These are phyloP conservation scores for Heteromormyrus szaboi DNA, from an alignment of 2,797 vertebrate genomes.

Conservation along the genomic window DNA sequence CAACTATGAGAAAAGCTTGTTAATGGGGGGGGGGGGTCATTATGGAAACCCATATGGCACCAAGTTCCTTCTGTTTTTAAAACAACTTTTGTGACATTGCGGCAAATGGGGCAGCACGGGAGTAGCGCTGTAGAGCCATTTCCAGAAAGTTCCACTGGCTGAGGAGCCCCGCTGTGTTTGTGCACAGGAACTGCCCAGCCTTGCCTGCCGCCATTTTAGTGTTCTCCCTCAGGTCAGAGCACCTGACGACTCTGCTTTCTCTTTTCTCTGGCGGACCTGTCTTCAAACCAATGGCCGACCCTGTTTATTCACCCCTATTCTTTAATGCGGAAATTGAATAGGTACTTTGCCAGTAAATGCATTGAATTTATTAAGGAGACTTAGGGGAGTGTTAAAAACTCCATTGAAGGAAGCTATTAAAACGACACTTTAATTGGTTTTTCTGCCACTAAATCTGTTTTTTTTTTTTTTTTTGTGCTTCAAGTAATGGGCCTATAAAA, in stretches of 20 bases:
- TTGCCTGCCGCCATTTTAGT: background rate
- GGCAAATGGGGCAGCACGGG: background rate
- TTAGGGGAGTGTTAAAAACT: conserved; percentile 62
- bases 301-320: conserved; percentile 23
- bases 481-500: conserved; percentile 48
- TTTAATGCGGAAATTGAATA: conserved; percentile 51
- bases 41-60: background rate
- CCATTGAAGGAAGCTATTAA: conserved; percentile 68
- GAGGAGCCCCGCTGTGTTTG: background rate
- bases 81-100: background rate
- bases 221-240: background rate
- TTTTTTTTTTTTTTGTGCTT: conserved; percentile 23
- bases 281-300: background rate
- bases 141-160: background rate
- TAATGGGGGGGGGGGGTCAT: background rate
- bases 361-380: conserved; percentile 64
- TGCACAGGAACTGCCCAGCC: background rate
- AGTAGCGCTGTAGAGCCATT: background rate
- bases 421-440: conserved; percentile 63
- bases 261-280: background rate
- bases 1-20: background rate
- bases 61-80: background rate
- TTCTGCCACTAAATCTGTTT: conserved; percentile 47
- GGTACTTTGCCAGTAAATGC: conserved; percentile 64
- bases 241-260: background rate